Base-by-base conservation (phyloP, 2,888 invertebrate genomes). In the Metellina segmentata region DNA sequence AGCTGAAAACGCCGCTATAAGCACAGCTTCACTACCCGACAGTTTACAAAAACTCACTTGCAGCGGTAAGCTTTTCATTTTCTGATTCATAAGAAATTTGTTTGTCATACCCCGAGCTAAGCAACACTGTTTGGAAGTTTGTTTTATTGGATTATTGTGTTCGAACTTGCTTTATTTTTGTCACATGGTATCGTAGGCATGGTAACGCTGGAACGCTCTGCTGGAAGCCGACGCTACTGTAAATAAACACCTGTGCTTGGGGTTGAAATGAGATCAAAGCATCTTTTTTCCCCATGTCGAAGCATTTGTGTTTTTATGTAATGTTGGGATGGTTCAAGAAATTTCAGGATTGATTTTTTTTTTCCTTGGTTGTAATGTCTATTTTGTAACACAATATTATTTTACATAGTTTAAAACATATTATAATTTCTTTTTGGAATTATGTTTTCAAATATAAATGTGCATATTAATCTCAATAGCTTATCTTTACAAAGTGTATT, bases 21-120 rank as follows among this genome's bases (percentile, higher is more conserved):
- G 94, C 13, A 97, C 97, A 4, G 97, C 97, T 9, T 97, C 97
- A 94, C 96, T 98, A 94, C 97, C 98, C 6, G 96, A 96, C 90
- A 96, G 96, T 94, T 95, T 98, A 94, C 96, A 97, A 95, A 96
- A 97, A 93, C 96, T 97, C 86, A 96, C 96, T 87, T 96, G 97
- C 95, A 93, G 90, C 19, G 93, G 93, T 93, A 89, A 88, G 51
- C 6, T 8, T 19, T 49, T 34, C 34, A 13, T 19, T 72, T 0
- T n/a, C n/a, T n/a, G n/a, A n/a, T 20, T 16, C 19, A 16, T 69
- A 0, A 8, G 5, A 2, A 79, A 5, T 19, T 20, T 5, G 2
- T 20, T 4, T 8, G 7, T 20, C 34, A 20, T 20, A 9, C 71
- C 2, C n/a, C 11, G 9, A 72, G 9, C 8, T 8, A 72, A 19